Evolutionary conservation across 2,113 vertebrate species (phyloP).

Genomic region (Prolemur simus): DNA sequence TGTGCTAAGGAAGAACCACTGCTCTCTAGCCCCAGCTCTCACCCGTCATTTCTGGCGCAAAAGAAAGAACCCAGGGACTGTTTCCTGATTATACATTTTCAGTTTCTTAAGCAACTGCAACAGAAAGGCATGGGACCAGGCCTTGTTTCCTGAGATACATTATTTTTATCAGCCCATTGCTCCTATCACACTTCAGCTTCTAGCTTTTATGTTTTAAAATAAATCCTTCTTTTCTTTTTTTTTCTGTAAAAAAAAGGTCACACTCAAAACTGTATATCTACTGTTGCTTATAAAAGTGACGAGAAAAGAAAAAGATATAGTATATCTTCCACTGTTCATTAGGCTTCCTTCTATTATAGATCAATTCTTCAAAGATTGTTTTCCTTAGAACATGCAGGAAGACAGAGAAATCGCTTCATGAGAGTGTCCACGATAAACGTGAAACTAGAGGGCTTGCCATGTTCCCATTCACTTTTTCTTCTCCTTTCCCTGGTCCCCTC

Average conservation of each 20-base stretch:
- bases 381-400: background rate
- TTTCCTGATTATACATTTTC: constrained; percentile 34
- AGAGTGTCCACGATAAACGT: background rate
- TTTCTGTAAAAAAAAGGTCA: background rate
- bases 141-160: background rate
- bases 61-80: background rate
- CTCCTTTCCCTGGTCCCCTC: background rate
- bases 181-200: background rate
- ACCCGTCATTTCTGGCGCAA: background rate
- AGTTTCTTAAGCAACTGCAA: constrained; percentile 15
- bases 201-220: background rate
- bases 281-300: background rate
- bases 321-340: background rate
- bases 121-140: background rate
- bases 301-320: background rate
- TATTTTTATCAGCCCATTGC: background rate
- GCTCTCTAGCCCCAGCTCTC: background rate
- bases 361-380: background rate
- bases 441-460: background rate
- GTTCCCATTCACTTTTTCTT: background rate
- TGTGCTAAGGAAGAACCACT: background rate
- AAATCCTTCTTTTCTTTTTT: background rate
- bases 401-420: background rate
- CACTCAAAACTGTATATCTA: background rate
- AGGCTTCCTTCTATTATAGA: background rate